A percentile compares a stretch with the other conserved stretches of the same genome.
These are phyloP conservation scores for Pimpla rufipes DNA, from an alignment of 2,888 invertebrate genomes.

Conservation along the genomic window DNA sequence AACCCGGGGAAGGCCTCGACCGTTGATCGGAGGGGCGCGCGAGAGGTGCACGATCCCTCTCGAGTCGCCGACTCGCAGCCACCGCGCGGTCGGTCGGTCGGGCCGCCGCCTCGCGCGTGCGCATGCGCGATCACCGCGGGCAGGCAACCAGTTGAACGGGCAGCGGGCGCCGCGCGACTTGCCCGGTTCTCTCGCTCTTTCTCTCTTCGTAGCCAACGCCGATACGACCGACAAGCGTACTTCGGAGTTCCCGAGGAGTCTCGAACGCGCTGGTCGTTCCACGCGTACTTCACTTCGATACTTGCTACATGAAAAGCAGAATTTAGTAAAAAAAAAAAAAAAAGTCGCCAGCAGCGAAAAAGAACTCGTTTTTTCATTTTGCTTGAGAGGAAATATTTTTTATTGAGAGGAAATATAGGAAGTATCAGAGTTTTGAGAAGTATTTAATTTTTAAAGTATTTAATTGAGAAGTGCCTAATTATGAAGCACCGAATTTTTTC, in stretches of 20 bases:
- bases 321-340: too few relatives aligned
- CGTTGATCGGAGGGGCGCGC: slow-evolving; percentile 68
- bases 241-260: slow-evolving; percentile 4
- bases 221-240: slow-evolving; percentile 6
- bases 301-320: too few relatives aligned
- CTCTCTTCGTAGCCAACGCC: background rate
- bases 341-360: too few relatives aligned
- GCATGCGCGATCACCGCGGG: slow-evolving; percentile 4
- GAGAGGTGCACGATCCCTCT: slow-evolving; percentile 32
- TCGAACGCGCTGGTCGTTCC: slow-evolving; percentile 7
- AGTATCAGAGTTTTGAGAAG: too few relatives aligned
- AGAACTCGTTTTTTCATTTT: too few relatives aligned
- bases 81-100: slow-evolving; percentile 8
- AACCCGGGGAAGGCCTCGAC: slow-evolving; percentile 55
- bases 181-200: slow-evolving; percentile 6
- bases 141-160: slow-evolving; percentile 37
- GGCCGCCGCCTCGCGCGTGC: background rate
- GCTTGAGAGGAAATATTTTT: too few relatives aligned
- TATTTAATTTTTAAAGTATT: too few relatives aligned
- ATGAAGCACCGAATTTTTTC: too few relatives aligned
- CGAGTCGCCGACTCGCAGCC: slow-evolving; percentile 43
- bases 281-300: background rate
- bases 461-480: too few relatives aligned
- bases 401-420: too few relatives aligned
- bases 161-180: background rate